A percentile compares a stretch with the other conserved stretches of the same genome.
phyloP scores from a whole-genome alignment of 2,797 vertebrate genomes.

The Scolopax bukidnonensis region DNA sequence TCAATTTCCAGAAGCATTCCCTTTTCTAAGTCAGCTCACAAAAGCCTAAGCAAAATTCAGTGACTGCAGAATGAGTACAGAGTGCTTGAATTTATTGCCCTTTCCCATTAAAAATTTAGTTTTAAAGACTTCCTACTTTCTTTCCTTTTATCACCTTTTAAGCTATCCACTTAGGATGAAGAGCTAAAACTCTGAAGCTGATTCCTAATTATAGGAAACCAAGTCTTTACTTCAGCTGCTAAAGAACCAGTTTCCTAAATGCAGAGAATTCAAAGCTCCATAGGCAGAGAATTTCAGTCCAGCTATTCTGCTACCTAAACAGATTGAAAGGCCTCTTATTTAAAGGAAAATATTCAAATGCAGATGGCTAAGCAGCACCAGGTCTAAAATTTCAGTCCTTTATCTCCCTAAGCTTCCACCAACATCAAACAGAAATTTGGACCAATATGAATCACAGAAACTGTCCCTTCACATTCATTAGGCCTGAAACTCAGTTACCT shows the following conservation, averaged over 20 bases:
- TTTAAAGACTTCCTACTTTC: background rate
- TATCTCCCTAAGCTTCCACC: background rate
- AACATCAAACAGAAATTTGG: conserved; percentile 1
- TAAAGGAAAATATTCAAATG: conserved; percentile 14
- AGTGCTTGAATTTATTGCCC: background rate
- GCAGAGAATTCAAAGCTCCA: background rate
- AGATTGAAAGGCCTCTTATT: background rate
- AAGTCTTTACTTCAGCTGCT: background rate
- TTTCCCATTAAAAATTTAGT: background rate
- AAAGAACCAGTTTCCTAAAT: background rate
- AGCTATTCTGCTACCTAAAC: background rate
- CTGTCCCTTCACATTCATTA: background rate
- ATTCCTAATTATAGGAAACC: background rate
- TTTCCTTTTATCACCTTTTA: background rate
- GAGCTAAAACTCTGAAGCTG: background rate
- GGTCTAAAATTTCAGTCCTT: background rate
- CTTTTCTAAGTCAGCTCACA: background rate
- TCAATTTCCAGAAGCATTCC: background rate
- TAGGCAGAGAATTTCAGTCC: background rate
- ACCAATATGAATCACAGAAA: background rate
- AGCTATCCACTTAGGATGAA: background rate
- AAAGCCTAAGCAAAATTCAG: background rate
- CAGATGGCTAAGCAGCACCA: background rate
- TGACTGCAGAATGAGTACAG: background rate
- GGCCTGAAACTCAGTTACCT: background rate